Base-by-base conservation (phyloP, 2,113 vertebrate genomes). In the Chaetodon auriga region DNA sequence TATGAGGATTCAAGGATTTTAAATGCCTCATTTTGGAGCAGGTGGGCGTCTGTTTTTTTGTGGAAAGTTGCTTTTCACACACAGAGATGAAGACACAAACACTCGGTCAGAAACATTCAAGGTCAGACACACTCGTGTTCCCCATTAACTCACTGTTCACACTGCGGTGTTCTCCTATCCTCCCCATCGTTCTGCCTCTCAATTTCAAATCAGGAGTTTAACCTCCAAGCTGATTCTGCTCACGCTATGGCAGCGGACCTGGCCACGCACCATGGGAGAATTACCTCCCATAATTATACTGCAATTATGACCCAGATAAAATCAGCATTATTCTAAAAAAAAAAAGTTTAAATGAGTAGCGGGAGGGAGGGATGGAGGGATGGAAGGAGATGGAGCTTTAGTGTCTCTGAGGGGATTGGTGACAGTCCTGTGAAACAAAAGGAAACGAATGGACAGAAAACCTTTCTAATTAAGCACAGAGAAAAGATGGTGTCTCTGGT, bases 271-370 rank as follows among this genome's bases (percentile, higher is more conserved):
- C 91, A 82, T 35, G 78, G 80, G 90, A 94, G 92, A 91, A 94
- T 93, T 91, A 93, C 92, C 92, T 93, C 89, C 82, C 87, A 89
- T 95, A 95, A 95, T 95, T 94, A 95, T 86, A 93, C 92, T 19
- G 84, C 93, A 95, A 95, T 95, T 95, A 95, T 77, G 76, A 85
- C 15, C 1, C 0, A 81, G 94, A 95, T 95, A 94, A 87, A 74
- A 95, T 95, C 94, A 70, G 87, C 91, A 92, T 94, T 92, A 94
- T 94, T 95, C 81, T 61, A 46, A 81, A 71, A 61, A 68, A 23
- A n/a, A 81, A 84, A 36, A 88, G 86, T 93, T 91, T 75, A 93
- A 93, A 94, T 92, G 92, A 93, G 87, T 46, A 78, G 80, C 75
- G 86, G 88, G 90, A 89, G 85, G 80, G 55, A 71, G 84, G 80